Evolutionary conservation across 1,140 invertebrate genomes (phyloP).

Genomic region (Lucilia cuprina): DNA sequence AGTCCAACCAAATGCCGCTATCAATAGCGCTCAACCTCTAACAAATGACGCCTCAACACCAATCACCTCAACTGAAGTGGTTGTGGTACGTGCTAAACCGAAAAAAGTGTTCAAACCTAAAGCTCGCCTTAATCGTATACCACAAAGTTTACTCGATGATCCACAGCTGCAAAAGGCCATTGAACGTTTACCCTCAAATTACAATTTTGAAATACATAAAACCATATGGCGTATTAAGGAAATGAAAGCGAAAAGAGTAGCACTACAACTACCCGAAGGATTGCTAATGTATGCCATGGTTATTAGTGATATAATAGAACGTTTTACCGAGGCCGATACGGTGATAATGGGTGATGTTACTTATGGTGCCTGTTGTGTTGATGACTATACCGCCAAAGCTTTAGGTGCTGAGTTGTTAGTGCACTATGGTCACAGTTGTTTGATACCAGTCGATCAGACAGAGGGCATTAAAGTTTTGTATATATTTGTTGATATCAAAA

Average conservation of each 20-base stretch:
- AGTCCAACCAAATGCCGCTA: constrained; percentile 3
- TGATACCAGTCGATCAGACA: constrained; percentile 94
- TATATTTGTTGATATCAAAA: constrained; percentile 94
- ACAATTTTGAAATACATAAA: constrained; percentile 99
- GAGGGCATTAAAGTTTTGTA: constrained; percentile 91
- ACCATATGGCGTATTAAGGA: constrained; percentile 95
- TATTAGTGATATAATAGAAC: constrained; percentile 93
- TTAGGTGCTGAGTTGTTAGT: constrained; percentile 92
- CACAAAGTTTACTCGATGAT: constrained; percentile 84
- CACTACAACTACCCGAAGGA: constrained; percentile 97
- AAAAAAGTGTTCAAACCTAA: constrained; percentile 80
- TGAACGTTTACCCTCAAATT: constrained; percentile 85
- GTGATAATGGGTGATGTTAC: constrained; percentile 94
- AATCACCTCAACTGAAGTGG: constrained; percentile 54
- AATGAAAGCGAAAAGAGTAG: constrained; percentile 84
- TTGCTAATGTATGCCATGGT: constrained; percentile 90
- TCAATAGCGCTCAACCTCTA: not conserved
- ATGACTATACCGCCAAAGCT: constrained; percentile 93
- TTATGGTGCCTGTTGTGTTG: constrained; percentile 99
- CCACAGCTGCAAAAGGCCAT: constrained; percentile 76
- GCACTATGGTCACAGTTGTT: constrained; percentile 98
- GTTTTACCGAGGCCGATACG: constrained; percentile 91
- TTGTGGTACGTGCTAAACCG: constrained; percentile 79
- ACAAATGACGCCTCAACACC: not conserved
- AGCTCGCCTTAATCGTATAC: constrained; percentile 78